A percentile compares a stretch with the other conserved stretches of the same genome.
Evolutionary conservation across 2,113 vertebrate species (phyloP).

Genomic region (Clarias batrachus): DNA sequence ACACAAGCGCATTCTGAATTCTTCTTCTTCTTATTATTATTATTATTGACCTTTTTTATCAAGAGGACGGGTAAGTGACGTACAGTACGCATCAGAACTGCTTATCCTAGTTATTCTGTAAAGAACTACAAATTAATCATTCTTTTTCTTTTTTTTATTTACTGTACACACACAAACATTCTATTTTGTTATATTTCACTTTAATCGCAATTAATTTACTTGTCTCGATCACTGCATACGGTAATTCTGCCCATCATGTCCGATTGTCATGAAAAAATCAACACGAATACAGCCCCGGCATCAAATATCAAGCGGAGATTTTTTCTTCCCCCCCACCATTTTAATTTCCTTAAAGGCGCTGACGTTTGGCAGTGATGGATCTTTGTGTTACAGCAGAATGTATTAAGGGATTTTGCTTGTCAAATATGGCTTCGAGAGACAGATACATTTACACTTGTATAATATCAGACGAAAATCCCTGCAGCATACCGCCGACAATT

Average conservation of each 20-base stretch:
- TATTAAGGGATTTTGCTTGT: constrained; percentile 25
- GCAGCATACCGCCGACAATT: not conserved
- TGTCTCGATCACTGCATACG: not conserved
- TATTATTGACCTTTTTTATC: no score
- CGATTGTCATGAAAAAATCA: not conserved
- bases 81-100: not conserved
- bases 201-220: not conserved
- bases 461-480: constrained; percentile 3
- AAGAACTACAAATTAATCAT: no score
- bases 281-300: not conserved
- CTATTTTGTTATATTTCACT: not conserved
- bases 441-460: constrained; percentile 12
- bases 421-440: constrained; percentile 3
- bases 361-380: constrained; percentile 27
- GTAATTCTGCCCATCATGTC: not conserved
- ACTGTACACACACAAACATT: not conserved
- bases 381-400: constrained; percentile 23
- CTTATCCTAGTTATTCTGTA: no score
- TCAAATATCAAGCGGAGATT: constrained; percentile 24
- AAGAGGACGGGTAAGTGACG: not conserved
- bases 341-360: constrained; percentile 21
- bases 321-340: not conserved
- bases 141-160: no score
- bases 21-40: no score
- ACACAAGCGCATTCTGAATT: not conserved